A percentile compares a stretch with the other conserved stretches of the same genome.
Conservation (phyloP, 2,888 invertebrate genomes). For the Bellardia pandia region DNA sequence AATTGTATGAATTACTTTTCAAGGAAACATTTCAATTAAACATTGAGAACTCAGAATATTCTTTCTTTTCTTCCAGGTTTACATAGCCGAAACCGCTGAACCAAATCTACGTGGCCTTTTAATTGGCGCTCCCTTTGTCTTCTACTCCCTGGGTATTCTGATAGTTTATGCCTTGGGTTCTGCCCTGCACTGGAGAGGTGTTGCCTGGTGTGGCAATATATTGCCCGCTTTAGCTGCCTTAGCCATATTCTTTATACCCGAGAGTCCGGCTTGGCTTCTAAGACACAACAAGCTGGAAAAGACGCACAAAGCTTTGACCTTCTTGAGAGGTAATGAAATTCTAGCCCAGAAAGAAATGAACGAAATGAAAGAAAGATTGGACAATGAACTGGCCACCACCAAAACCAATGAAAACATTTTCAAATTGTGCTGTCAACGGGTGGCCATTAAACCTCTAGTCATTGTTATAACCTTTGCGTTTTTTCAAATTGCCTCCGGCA, state of each 20-base stretch:
- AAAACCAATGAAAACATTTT: constrained; percentile 85
- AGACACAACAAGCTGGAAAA: constrained; percentile 86
- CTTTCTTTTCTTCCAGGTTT: constrained; percentile 85
- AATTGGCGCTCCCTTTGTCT: constrained; percentile 89
- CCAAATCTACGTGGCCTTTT: constrained; percentile 89
- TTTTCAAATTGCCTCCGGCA: constrained; percentile 90
- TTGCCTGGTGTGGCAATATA: constrained; percentile 87
- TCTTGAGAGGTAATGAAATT: constrained; percentile 87
- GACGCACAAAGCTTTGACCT: constrained; percentile 86
- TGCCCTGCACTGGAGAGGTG: constrained; percentile 88
- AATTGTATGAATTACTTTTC: no score
- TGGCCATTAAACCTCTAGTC: constrained; percentile 89
- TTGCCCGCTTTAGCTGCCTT: constrained; percentile 87
- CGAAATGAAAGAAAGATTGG: constrained; percentile 86
- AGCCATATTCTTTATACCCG: constrained; percentile 88
- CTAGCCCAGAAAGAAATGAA: constrained; percentile 87
- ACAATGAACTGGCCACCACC: constrained; percentile 85
- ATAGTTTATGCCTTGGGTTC: constrained; percentile 90
- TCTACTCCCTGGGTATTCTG: constrained; percentile 90
- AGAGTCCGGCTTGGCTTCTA: constrained; percentile 91
- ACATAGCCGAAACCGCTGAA: constrained; percentile 91
- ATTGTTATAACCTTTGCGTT: constrained; percentile 90
- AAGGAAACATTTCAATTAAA: no score
- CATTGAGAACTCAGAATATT: not conserved
- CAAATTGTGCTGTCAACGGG: constrained; percentile 85